Conservation (phyloP, 2,888 invertebrate genomes). For the Xylota segnis region DNA sequence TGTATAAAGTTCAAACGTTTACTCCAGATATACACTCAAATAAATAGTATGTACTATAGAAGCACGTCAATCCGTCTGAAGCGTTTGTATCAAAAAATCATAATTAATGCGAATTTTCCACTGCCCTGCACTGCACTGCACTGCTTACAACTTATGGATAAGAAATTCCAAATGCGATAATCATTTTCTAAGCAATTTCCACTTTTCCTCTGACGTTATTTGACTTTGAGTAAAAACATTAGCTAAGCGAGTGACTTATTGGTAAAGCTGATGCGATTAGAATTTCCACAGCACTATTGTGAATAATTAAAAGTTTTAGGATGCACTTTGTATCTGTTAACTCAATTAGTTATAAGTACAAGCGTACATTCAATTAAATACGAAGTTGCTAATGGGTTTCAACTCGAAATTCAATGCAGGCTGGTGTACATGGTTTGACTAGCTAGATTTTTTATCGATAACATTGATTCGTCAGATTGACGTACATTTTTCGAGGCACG, state of each 20-base stretch:
- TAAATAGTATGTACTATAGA: neutral
- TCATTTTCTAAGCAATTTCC: neutral
- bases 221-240: neutral
- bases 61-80: slow-evolving; percentile 11
- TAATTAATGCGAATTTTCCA: neutral
- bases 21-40: neutral
- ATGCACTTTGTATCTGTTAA: neutral
- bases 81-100: neutral
- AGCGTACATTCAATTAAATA: neutral
- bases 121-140: neutral
- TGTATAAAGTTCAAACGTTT: neutral
- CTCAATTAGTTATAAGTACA: no score
- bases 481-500: no score
- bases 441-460: no score
- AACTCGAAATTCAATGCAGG: neutral
- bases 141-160: neutral
- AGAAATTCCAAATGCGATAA: slow-evolving; percentile 22
- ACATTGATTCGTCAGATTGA: no score
- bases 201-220: slow-evolving; percentile 12
- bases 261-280: neutral
- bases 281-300: neutral
- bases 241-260: neutral
- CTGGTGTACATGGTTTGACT: no score
- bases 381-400: no score
- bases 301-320: slow-evolving; percentile 1